These are phyloP conservation scores for Drosophila ironensis DNA, from an alignment of 1,140 invertebrate genomes.

Conservation along the genomic window DNA sequence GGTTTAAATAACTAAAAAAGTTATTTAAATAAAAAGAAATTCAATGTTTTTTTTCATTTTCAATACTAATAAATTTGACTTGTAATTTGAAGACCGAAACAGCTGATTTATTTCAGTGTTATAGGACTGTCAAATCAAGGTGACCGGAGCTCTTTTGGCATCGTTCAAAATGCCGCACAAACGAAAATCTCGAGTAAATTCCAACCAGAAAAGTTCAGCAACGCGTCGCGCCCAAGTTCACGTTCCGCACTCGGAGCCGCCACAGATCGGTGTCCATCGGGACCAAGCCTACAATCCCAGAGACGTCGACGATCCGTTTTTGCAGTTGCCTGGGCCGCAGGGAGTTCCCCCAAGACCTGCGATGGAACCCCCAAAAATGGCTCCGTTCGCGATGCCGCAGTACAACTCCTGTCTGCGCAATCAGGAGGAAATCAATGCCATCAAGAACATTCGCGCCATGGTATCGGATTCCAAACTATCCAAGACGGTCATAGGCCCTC, in stretches of 20 bases:
- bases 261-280: conserved; percentile 8
- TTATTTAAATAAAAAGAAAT: too few relatives aligned
- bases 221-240: background rate
- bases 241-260: background rate
- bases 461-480: background rate
- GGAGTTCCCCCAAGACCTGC: background rate
- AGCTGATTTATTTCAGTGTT: conserved; percentile 15
- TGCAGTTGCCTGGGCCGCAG: background rate
- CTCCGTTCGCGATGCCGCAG: conserved; percentile 20
- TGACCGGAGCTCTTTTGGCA: background rate
- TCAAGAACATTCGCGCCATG: background rate
- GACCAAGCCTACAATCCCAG: background rate
- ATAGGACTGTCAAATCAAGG: background rate
- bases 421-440: conserved; percentile 9
- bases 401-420: conserved; percentile 39
- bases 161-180: conserved; percentile 45
- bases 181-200: conserved; percentile 1
- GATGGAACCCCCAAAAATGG: background rate
- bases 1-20: too few relatives aligned
- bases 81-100: background rate
- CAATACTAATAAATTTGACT: too few relatives aligned
- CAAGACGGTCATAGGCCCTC: conserved; percentile 40
- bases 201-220: conserved; percentile 6
- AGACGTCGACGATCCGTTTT: background rate
- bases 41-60: too few relatives aligned